Percentiles rank a stretch among this genome's conserved stretches.
These are phyloP conservation scores for Crambe crambe DNA, from an alignment of 37 sponge, comb jelly and placozoan species.

Conservation along the genomic window DNA sequence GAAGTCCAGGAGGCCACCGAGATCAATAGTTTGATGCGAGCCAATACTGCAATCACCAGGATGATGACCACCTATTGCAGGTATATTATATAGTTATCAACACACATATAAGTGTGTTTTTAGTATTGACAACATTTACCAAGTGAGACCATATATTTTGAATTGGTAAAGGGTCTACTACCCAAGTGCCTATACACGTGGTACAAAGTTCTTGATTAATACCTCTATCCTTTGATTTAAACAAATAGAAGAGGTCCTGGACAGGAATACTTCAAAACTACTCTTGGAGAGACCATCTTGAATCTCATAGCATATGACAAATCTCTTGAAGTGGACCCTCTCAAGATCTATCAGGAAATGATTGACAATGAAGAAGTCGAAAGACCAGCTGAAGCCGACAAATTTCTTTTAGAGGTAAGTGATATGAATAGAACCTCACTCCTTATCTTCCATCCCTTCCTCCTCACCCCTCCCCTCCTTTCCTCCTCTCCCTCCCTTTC, in stretches of 20 bases:
- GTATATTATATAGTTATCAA: slow-evolving; percentile 8
- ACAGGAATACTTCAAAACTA: slow-evolving; percentile 73
- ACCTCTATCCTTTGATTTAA: not conserved
- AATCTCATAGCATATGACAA: slow-evolving; percentile 46
- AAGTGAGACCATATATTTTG: not conserved
- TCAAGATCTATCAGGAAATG: slow-evolving; percentile 81
- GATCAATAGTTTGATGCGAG: slow-evolving; percentile 84
- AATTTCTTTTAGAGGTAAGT: slow-evolving; percentile 18
- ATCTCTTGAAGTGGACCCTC: slow-evolving; percentile 81
- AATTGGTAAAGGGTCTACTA: not conserved
- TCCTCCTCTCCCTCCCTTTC: not conserved
- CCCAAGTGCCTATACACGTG: not conserved
- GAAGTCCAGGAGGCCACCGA: slow-evolving; percentile 89
- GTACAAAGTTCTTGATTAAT: not conserved
- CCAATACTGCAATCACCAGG: slow-evolving; percentile 93
- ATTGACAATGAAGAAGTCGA: slow-evolving; percentile 73
- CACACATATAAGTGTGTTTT: not conserved
- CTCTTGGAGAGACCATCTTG: slow-evolving; percentile 56
- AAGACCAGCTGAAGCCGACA: slow-evolving; percentile 34
- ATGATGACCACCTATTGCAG: slow-evolving; percentile 97
- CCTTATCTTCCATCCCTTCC: not conserved
- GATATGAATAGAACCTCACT: not conserved
- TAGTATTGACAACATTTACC: slow-evolving; percentile 14
- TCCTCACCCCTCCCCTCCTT: not conserved
- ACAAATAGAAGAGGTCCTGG: slow-evolving; percentile 78